These are phyloP conservation scores for Eucidaris tribuloides DNA, from an alignment of 35 echinoderm and acorn worm genomes.

Conservation along the genomic window DNA sequence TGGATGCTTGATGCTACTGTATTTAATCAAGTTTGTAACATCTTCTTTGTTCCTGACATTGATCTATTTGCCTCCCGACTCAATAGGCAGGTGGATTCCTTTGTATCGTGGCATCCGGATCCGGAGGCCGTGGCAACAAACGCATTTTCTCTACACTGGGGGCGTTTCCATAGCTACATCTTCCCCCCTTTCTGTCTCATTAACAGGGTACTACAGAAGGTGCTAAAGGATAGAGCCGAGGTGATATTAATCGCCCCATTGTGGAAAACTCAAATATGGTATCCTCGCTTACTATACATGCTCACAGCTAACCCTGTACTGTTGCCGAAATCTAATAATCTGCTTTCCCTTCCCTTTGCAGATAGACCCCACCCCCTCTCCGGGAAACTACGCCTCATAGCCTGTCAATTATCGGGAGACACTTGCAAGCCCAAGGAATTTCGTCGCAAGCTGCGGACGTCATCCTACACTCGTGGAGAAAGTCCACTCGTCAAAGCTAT, in stretches of 20 bases:
- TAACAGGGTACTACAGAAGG: constrained; percentile 36
- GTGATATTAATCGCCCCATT: too few species aligned
- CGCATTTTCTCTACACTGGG: constrained; percentile 52
- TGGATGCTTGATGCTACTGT: too few species aligned
- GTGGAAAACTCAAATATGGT: constrained; percentile 54
- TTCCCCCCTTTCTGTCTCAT: neutral
- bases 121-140: constrained; percentile 46
- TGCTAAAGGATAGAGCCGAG: constrained; percentile 13
- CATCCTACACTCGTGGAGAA: constrained; percentile 19
- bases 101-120: constrained; percentile 74
- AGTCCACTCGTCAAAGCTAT: constrained; percentile 12
- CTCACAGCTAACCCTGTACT: constrained; percentile 1
- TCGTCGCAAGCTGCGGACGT: neutral
- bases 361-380: neutral
- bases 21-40: too few species aligned
- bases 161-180: too few species aligned
- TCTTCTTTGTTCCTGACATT: too few species aligned
- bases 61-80: constrained; percentile 66
- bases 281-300: neutral
- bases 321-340: neutral
- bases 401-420: constrained; percentile 32
- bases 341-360: neutral
- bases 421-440: constrained; percentile 1
- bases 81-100: constrained; percentile 43
- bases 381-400: neutral